phyloP scores from a whole-genome alignment of 1,140 invertebrate species.

The Papilio helenus region DNA sequence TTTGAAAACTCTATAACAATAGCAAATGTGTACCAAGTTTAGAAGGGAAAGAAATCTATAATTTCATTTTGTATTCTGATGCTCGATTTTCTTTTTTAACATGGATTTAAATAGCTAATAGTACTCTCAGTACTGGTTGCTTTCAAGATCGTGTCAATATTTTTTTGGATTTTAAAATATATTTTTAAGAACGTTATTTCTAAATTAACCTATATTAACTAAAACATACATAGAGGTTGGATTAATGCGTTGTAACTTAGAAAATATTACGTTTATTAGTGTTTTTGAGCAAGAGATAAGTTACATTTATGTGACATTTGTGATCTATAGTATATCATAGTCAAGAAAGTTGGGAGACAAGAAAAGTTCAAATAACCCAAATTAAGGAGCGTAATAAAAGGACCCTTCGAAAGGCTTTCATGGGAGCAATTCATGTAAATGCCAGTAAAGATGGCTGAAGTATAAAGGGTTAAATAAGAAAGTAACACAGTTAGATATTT shows the following conservation, averaged over 20 bases:
- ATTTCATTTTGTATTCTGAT: not conserved
- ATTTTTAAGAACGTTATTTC: not conserved
- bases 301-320: conserved; percentile 44
- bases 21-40: too few relatives aligned
- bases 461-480: conserved; percentile 55
- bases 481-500: not conserved
- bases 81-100: not conserved
- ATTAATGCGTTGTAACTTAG: not conserved
- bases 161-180: not conserved
- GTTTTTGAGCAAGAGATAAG: conserved; percentile 40
- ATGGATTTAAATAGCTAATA: too few relatives aligned
- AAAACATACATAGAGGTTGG: too few relatives aligned
- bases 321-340: conserved; percentile 55
- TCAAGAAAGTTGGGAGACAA: conserved; percentile 59
- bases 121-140: too few relatives aligned
- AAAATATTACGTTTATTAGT: conserved; percentile 41
- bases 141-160: not conserved
- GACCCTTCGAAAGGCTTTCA: conserved; percentile 67
- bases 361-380: conserved; percentile 72
- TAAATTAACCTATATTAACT: not conserved
- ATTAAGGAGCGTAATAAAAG: conserved; percentile 70
- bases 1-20: too few relatives aligned
- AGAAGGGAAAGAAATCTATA: too few relatives aligned
- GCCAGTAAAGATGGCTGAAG: conserved; percentile 63
- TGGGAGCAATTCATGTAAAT: conserved; percentile 71